Percentiles rank a stretch among this genome's conserved stretches.
These are phyloP conservation scores for Psephotus haematonotus DNA, from an alignment of 2,113 vertebrate genomes.

Conservation along the genomic window DNA sequence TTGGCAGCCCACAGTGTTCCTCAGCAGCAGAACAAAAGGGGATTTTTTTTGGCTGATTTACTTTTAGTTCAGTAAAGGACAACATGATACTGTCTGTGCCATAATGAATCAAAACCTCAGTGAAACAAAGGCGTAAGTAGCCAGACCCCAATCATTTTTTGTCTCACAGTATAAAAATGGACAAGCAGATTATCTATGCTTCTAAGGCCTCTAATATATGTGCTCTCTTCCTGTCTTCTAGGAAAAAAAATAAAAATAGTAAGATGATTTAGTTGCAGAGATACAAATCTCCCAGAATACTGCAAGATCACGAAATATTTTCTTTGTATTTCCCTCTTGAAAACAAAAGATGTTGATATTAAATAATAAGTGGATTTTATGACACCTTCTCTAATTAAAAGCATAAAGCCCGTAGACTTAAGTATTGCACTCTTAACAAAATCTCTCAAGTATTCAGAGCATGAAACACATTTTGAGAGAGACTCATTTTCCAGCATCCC, in stretches of 20 bases:
- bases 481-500: not conserved
- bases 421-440: not conserved
- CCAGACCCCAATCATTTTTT: not conserved
- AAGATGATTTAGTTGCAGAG: not conserved
- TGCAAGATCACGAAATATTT: not conserved
- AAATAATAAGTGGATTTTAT: not conserved
- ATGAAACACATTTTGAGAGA: not conserved
- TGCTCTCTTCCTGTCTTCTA: not conserved
- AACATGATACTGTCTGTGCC: constrained; percentile 50
- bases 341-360: not conserved
- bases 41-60: constrained; percentile 50
- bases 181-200: not conserved
- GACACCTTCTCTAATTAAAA: not conserved
- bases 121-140: not conserved
- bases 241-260: not conserved
- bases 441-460: not conserved
- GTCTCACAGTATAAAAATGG: not conserved
- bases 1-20: constrained; percentile 63
- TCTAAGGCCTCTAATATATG: not conserved
- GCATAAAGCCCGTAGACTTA: not conserved
- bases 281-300: not conserved
- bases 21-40: constrained; percentile 66
- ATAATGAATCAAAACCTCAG: constrained; percentile 42
- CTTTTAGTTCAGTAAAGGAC: constrained; percentile 62
- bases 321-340: not conserved